phyloP scores from a whole-genome alignment of 1,140 invertebrate genomes.

The Protaetia brevitarsis region DNA sequence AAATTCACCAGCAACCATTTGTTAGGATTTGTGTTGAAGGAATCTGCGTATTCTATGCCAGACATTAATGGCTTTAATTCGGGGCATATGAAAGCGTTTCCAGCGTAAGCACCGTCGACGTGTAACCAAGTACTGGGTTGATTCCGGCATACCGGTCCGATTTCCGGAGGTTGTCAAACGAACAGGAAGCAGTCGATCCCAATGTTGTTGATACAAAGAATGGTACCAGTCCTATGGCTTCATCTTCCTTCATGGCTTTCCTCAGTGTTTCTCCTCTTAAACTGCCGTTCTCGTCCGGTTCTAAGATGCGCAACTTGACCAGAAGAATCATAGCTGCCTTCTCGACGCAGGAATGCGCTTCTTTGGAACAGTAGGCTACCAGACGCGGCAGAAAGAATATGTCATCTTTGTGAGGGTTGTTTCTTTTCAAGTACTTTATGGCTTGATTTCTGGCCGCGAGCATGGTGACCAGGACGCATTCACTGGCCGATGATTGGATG shows the following conservation, averaged over 20 bases:
- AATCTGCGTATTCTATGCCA: constrained; percentile 81
- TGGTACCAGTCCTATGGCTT: constrained; percentile 74
- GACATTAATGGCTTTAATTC: constrained; percentile 72
- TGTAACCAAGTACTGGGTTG: constrained; percentile 66
- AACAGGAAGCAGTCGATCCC: constrained; percentile 78
- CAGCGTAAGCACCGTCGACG: constrained; percentile 81
- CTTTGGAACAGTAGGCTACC: constrained; percentile 94
- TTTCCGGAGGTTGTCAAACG: constrained; percentile 80
- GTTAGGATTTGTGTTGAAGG: constrained; percentile 91
- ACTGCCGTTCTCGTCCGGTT: constrained; percentile 78
- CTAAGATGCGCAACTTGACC: constrained; percentile 83
- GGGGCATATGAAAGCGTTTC: constrained; percentile 80
- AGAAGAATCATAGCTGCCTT: constrained; percentile 92
- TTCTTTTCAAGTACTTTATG: constrained; percentile 69
- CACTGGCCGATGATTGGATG: constrained; percentile 91
- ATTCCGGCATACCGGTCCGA: constrained; percentile 74
- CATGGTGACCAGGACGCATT: constrained; percentile 86
- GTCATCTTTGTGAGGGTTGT: constrained; percentile 69
- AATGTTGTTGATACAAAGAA: constrained; percentile 82
- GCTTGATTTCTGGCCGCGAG: constrained; percentile 87
- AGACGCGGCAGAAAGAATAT: constrained; percentile 84
- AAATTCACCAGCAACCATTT: constrained; percentile 90
- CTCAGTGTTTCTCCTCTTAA: constrained; percentile 71
- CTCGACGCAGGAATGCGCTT: constrained; percentile 94
- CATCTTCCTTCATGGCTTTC: constrained; percentile 72